Evolutionary conservation across 2,797 vertebrate species (phyloP).

Genomic region (Melanotaenia boesemani): DNA sequence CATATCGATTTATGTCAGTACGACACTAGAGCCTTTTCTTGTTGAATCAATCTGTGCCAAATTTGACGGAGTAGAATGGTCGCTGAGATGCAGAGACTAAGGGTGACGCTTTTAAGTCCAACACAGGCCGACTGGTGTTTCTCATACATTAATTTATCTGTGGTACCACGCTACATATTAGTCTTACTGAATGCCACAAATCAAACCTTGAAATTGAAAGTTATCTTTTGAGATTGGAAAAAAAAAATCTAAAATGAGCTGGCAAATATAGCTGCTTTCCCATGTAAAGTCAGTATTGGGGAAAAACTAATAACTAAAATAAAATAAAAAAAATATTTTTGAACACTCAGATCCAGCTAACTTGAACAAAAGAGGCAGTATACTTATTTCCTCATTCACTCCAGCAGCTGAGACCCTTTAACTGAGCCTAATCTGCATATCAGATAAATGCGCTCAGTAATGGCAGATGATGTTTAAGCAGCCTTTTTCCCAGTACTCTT

Average conservation of each 20-base stretch:
- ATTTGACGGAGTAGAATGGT: not conserved
- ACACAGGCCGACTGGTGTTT: not conserved
- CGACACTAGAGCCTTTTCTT: too few species aligned
- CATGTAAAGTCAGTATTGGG: not conserved
- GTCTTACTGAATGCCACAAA: not conserved
- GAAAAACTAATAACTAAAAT: not conserved
- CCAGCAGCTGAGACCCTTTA: conserved; percentile 15
- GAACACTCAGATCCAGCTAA: conserved; percentile 8
- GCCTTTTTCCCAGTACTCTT: not conserved
- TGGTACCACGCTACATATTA: not conserved
- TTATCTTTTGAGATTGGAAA: not conserved
- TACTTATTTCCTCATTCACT: conserved; percentile 19
- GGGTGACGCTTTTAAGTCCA: not conserved
- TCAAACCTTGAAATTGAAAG: too few species aligned
- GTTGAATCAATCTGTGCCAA: not conserved
- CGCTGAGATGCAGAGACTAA: too few species aligned
- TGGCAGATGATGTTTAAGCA: not conserved
- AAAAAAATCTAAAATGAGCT: not conserved
- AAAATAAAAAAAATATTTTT: too few species aligned
- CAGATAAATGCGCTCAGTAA: not conserved
- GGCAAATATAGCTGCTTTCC: not conserved
- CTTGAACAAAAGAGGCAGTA: conserved; percentile 25
- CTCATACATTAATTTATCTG: not conserved
- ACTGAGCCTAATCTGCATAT: conserved; percentile 27
- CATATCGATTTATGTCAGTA: not conserved